phyloP scores from a whole-genome alignment of 2,888 invertebrate genomes.

The Cyclophora punctaria region DNA sequence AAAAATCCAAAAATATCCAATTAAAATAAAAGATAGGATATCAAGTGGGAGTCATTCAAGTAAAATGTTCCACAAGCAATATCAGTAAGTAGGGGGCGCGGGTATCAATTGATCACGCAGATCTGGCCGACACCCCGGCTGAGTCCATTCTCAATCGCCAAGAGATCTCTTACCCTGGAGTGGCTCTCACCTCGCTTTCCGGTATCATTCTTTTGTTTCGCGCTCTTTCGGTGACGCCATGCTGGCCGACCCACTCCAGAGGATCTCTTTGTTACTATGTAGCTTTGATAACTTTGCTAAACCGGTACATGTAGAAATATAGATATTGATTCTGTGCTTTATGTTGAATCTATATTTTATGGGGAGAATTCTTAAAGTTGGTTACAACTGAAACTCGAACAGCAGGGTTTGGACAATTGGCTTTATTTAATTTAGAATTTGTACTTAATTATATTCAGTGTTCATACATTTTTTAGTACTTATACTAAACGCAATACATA shows the following conservation, averaged over 20 bases:
- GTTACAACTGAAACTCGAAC: too few relatives aligned
- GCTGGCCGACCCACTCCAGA: slow-evolving; percentile 23
- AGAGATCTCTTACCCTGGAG: slow-evolving; percentile 45
- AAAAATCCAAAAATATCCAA: slow-evolving; percentile 3
- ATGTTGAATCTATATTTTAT: too few relatives aligned
- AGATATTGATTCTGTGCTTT: too few relatives aligned
- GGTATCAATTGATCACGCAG: slow-evolving; percentile 69
- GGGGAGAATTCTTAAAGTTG: too few relatives aligned
- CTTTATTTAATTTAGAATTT: too few relatives aligned
- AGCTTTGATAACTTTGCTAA: slow-evolving; percentile 47
- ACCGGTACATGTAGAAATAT: too few relatives aligned
- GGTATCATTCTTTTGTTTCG: slow-evolving; percentile 67
- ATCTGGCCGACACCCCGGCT: slow-evolving; percentile 40
- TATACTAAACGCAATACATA: too few relatives aligned
- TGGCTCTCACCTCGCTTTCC: slow-evolving; percentile 64
- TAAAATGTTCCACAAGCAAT: slow-evolving; percentile 37
- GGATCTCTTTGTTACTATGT: slow-evolving; percentile 63
- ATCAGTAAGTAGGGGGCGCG: slow-evolving; percentile 44
- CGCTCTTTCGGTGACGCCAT: slow-evolving; percentile 51
- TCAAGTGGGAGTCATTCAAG: slow-evolving; percentile 13
- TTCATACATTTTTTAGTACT: too few relatives aligned
- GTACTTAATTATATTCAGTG: too few relatives aligned
- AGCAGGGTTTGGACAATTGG: too few relatives aligned
- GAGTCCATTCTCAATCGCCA: slow-evolving; percentile 50
- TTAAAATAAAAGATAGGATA: slow-evolving; percentile 4